Evolutionary conservation across 2,888 invertebrate genomes (phyloP).

Genomic region (Dinocampus coccinellae): DNA sequence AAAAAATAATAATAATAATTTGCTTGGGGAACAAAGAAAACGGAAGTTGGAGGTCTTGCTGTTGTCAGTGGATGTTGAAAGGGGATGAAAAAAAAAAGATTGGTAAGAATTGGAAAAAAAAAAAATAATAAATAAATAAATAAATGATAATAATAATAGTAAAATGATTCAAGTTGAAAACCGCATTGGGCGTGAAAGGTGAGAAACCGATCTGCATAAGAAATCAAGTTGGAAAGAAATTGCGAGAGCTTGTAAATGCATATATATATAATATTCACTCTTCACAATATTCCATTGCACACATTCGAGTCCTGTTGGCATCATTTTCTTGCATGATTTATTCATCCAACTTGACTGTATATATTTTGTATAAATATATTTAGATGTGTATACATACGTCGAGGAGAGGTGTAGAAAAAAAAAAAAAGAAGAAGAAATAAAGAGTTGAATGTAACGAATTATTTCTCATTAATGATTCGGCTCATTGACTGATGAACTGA

Average conservation of each 20-base stretch:
- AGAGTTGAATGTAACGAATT: conserved; percentile 19
- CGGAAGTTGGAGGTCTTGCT: conserved; percentile 19
- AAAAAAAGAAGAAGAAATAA: conserved; percentile 12
- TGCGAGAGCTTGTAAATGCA: neutral
- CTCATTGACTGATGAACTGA: neutral
- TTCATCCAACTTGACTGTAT: conserved; percentile 44
- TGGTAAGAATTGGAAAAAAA: conserved; percentile 25
- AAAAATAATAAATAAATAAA: conserved; percentile 36
- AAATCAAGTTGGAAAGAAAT: conserved; percentile 48
- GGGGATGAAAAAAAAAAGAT: conserved; percentile 20
- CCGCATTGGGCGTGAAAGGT: conserved; percentile 42
- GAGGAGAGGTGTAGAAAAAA: neutral
- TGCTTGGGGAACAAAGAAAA: conserved; percentile 28
- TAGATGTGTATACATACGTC: neutral
- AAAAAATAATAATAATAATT: too few relatives aligned
- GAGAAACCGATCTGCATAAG: conserved; percentile 53
- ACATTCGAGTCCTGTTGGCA: neutral
- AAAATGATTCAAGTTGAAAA: conserved; percentile 38
- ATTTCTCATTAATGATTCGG: conserved; percentile 8
- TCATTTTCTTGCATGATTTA: conserved; percentile 46
- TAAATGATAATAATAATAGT: too few relatives aligned
- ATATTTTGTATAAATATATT: neutral
- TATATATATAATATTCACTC: conserved; percentile 15
- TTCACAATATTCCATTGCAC: too few relatives aligned
- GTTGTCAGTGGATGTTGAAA: neutral